phyloP scores from a whole-genome alignment of 2,888 invertebrate species.

The Megastigmus dorsalis region DNA sequence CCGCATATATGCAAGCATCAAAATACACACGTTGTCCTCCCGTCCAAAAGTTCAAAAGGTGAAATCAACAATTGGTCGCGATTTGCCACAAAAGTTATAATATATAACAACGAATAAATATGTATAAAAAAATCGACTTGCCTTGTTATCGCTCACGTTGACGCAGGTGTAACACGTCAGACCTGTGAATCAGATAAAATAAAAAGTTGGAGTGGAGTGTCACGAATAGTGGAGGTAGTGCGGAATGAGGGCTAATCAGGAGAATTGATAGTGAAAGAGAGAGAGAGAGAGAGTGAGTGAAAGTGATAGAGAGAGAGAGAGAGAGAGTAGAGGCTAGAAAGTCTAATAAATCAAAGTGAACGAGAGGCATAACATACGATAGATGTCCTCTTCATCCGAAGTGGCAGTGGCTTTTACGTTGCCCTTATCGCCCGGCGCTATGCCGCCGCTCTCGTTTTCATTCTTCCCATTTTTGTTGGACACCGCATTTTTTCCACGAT shows the following conservation, averaged over 20 bases:
- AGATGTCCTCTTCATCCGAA: conserved; percentile 71
- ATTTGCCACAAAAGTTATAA: too few species aligned
- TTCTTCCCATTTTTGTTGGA: conserved; percentile 65
- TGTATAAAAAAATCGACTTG: too few species aligned
- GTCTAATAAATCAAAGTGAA: not conserved
- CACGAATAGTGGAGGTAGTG: too few species aligned
- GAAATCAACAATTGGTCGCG: too few species aligned
- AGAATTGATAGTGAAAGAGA: not conserved
- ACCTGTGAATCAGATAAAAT: conserved; percentile 63
- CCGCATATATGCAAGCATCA: too few species aligned
- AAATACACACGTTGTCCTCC: too few species aligned
- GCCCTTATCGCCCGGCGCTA: conserved; percentile 15
- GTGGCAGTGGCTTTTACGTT: conserved; percentile 53
- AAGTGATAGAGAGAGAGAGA: not conserved
- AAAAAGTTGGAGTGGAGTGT: conserved; percentile 57
- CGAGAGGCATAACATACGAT: conserved; percentile 65
- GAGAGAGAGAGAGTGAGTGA: not conserved
- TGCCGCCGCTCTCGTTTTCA: conserved; percentile 69
- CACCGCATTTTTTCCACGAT: conserved; percentile 38
- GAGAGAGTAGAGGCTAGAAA: not conserved
- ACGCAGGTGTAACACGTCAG: conserved; percentile 80
- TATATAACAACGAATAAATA: too few species aligned
- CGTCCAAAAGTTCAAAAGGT: too few species aligned
- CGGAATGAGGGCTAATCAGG: conserved; percentile 16
- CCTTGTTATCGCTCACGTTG: conserved; percentile 80